Percentiles rank a stretch among this genome's conserved stretches.
These are phyloP conservation scores for Tadarida brasiliensis DNA, from an alignment of 2,797 vertebrate species.

Conservation along the genomic window DNA sequence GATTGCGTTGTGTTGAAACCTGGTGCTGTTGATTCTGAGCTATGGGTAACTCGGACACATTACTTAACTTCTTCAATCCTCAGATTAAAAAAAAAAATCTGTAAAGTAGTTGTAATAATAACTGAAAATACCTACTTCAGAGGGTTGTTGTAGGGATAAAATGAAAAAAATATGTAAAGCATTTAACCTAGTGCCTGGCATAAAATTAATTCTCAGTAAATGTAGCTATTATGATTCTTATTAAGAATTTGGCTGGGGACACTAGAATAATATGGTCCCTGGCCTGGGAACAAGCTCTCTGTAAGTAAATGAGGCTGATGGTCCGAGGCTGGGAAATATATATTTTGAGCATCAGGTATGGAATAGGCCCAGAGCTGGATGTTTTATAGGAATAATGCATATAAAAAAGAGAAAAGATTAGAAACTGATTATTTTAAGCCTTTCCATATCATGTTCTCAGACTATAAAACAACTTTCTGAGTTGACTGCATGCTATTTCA, in stretches of 20 bases:
- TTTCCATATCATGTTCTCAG: neutral
- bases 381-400: neutral
- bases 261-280: neutral
- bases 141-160: neutral
- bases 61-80: constrained; percentile 24
- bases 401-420: neutral
- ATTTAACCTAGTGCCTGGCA: neutral
- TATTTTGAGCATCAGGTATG: neutral
- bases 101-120: neutral
- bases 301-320: neutral
- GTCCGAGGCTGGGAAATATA: neutral
- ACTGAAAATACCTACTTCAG: neutral
- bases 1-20: neutral
- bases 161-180: neutral
- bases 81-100: neutral
- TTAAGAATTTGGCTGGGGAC: neutral
- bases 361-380: neutral
- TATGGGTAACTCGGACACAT: neutral
- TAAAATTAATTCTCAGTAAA: constrained; percentile 23
- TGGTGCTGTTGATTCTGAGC: neutral
- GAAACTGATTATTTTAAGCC: neutral
- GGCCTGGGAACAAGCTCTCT: neutral
- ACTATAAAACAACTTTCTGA: neutral
- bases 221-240: neutral
- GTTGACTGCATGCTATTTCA: neutral